Percentiles rank a stretch among this genome's conserved stretches.
Conservation (phyloP, 2,797 vertebrate genomes). For the Chelon labrosus region DNA sequence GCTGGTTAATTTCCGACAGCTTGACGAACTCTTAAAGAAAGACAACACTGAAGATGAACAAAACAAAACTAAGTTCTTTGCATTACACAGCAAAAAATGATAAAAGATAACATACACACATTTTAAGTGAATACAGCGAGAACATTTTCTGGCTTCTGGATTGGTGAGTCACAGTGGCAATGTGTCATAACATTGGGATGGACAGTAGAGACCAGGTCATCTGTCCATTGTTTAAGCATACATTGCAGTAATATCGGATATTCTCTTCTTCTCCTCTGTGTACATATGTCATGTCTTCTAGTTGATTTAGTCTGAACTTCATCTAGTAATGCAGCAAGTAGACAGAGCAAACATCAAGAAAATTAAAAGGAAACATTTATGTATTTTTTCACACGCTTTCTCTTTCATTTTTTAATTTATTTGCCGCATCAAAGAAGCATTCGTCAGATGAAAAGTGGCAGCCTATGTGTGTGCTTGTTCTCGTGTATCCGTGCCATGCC, state of each 20-base stretch:
- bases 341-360: conserved; percentile 37
- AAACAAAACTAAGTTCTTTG: background rate
- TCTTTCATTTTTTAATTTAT: conserved; percentile 50
- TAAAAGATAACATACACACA: no score
- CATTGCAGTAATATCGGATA: background rate
- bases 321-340: conserved; percentile 18
- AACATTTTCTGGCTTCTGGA: no score
- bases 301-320: conserved; percentile 32
- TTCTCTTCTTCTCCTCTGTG: background rate
- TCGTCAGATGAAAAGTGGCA: conserved; percentile 42
- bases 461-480: conserved; percentile 23
- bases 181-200: background rate
- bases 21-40: background rate
- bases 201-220: conserved; percentile 1
- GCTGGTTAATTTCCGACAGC: conserved; percentile 15
- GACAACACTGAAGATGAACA: background rate
- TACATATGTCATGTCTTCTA: conserved; percentile 3
- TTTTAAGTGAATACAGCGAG: no score
- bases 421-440: conserved; percentile 43
- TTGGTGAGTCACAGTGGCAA: background rate
- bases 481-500: conserved; percentile 18
- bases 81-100: background rate
- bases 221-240: conserved; percentile 12
- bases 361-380: conserved; percentile 43
- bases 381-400: conserved; percentile 8